Base-by-base conservation (phyloP, 2,888 invertebrate genomes). In the Caenorhabditis parvicauda region DNA sequence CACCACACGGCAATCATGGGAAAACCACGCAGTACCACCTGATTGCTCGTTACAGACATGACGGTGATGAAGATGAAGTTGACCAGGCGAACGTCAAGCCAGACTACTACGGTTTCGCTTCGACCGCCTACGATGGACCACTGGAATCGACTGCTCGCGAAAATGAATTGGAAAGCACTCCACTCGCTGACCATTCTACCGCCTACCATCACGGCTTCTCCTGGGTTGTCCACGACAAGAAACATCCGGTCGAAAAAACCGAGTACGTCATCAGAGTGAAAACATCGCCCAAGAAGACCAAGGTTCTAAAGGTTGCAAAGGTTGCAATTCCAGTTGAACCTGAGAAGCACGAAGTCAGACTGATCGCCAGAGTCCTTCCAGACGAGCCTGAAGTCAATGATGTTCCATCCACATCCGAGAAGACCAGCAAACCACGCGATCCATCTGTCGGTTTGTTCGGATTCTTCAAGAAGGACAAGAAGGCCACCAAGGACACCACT, bases 191-290 rank as follows among this genome's bases (percentile, higher is more conserved):
- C 2, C 53, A 54, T 35, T 43, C 60, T 12, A 14, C 44, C 9
- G 50, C 49, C 27, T 64, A 64, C 28, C 64, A 64, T 47, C 53
- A 63, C 12, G 65, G 65, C 38, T 41, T 54, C n/a, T 61, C 60
- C 3, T 46, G 41, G 42, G 41, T 12, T 39, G 37, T 47, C 42
- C 17, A 41, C 37, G 29, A 38, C 25, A 56, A 56, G 42, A n/a
- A n/a, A n/a, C n/a, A n/a, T n/a, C n/a, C n/a, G n/a, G 46, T 46
- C 46, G 9, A 46, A 19, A 46, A 24, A 25, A 28, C 27, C 28
- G 19, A 46, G 46, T 25, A 46, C 22, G 28, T 14, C 46, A 27
- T 22, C 28, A 46, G 21, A 27, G n/a, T 25, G 27, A 25, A 46
- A 24, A 27, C 46, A 28, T 24, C 27, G 22, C 25, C 27, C 17